These are phyloP conservation scores for Erebia ligea DNA, from an alignment of 2,888 invertebrate genomes.

Conservation along the genomic window DNA sequence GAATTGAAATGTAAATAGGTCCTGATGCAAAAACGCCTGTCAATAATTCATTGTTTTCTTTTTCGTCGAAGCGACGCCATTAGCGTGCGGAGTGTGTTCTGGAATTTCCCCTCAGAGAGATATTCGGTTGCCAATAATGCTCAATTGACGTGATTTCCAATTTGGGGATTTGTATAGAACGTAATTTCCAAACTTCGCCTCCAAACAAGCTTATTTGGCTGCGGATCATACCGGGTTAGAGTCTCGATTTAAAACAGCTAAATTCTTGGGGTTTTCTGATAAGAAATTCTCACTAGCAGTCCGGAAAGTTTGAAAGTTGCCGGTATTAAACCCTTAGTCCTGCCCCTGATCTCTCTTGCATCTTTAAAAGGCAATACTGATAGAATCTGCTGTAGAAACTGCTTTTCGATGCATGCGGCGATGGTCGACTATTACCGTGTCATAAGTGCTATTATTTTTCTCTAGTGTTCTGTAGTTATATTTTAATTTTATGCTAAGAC, in stretches of 20 bases:
- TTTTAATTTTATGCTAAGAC: no score
- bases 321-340: no score
- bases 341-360: no score
- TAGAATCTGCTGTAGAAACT: no score
- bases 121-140: conserved; percentile 60
- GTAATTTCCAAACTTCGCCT: neutral
- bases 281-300: no score
- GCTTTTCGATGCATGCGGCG: no score
- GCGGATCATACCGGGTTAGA: neutral
- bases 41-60: conserved; percentile 79
- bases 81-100: conserved; percentile 69
- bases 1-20: neutral
- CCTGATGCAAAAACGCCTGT: conserved; percentile 45
- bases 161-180: conserved; percentile 5
- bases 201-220: neutral
- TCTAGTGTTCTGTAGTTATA: no score
- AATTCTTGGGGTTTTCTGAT: no score
- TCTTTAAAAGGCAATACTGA: no score
- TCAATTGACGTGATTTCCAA: conserved; percentile 30
- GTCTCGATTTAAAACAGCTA: neutral
- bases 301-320: no score
- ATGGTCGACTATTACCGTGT: no score
- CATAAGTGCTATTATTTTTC: no score
- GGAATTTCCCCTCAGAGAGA: conserved; percentile 59
- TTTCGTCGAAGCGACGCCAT: conserved; percentile 73